Base-by-base conservation (phyloP, 2,797 vertebrate genomes). In the Rhabdomys pumilio region DNA sequence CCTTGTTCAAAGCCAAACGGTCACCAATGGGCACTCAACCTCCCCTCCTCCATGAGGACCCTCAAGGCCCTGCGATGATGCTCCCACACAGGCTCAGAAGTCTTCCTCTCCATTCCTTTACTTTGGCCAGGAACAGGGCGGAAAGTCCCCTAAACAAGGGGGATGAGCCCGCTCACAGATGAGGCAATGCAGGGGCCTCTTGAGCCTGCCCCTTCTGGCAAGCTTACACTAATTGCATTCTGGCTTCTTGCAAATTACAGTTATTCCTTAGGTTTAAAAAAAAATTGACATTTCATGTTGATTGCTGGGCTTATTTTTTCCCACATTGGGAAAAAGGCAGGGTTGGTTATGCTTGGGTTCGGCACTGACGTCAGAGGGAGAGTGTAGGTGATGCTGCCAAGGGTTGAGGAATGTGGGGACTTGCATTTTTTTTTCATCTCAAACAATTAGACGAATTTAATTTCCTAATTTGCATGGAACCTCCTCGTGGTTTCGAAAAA, bases 221-320 rank as follows among this genome's bases (percentile, higher is more conserved):
- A 97, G 97, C 91, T 83, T 95, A 94, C 98, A 98, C 97, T 98
- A 97, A 98, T 98, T 98, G 93, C 96, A 96, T 98, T 98, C 94
- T 96, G 87, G 96, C 59, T 96, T 96, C 92, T 98, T 94, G 95
- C 96, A 98, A 98, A 96, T 96, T 26, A 98, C 97, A 98, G 98
- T 97, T 96, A 98, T 98, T 97, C 92, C 98, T 97, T 86, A 47
- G 82, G 55, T 96, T 98, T 89, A 1, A 95, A 94, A 97, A 97
- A 98, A 98, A 93, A 53, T 44, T 97, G 96, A 97, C 97, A 98
- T 98, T 98, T 97, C 87, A 85, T 97, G 95, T 95, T 97, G 95
- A 97, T 95, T 97, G 84, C 94, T 41, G 59, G 5, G 4, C 90
- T 85, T 90, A 67, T 73, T 97, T 88, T 95, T 59, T 95, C 90